Percentiles rank a stretch among this genome's conserved stretches.
Conservation (phyloP, 2,113 vertebrate species). For the Oryzias javanicus region DNA sequence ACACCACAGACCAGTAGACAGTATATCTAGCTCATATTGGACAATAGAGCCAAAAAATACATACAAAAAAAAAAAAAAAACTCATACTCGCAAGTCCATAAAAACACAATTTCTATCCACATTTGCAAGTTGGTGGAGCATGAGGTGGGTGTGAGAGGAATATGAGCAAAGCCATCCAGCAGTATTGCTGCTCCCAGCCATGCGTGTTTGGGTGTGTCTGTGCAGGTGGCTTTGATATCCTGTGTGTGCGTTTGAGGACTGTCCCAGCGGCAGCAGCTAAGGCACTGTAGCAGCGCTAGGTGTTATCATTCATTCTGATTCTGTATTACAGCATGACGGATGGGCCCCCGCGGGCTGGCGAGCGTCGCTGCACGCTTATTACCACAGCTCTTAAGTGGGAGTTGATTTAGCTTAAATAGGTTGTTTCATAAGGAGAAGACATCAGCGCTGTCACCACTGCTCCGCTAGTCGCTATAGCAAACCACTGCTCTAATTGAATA, state of each 20-base stretch:
- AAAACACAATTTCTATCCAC: conserved; percentile 58
- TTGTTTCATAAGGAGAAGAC: conserved; percentile 88
- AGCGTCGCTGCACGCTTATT: conserved; percentile 84
- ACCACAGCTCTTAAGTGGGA: conserved; percentile 89
- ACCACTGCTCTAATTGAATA: conserved; percentile 87
- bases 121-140: conserved; percentile 56
- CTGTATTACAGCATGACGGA: conserved; percentile 92
- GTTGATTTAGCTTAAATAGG: conserved; percentile 94
- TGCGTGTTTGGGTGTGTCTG: conserved; percentile 40
- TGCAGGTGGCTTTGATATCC: conserved; percentile 34
- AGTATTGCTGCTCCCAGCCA: conserved; percentile 64
- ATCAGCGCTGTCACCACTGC: conserved; percentile 76
- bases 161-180: conserved; percentile 57
- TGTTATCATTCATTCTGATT: conserved; percentile 92
- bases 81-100: conserved; percentile 57
- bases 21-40: conserved; percentile 4
- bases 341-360: conserved; percentile 86
- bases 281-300: conserved; percentile 76
- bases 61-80: conserved; percentile 5
- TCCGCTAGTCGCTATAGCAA: conserved; percentile 79
- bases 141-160: conserved; percentile 53
- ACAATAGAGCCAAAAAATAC: conserved; percentile 18
- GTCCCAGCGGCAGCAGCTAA: conserved; percentile 63
- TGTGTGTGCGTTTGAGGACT: conserved; percentile 28
- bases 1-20: neutral